Evolutionary conservation across 1,140 invertebrate species (phyloP), one percentile per base, ranked within the genome.

Genomic region (Pectinophora gossypiella): DNA sequence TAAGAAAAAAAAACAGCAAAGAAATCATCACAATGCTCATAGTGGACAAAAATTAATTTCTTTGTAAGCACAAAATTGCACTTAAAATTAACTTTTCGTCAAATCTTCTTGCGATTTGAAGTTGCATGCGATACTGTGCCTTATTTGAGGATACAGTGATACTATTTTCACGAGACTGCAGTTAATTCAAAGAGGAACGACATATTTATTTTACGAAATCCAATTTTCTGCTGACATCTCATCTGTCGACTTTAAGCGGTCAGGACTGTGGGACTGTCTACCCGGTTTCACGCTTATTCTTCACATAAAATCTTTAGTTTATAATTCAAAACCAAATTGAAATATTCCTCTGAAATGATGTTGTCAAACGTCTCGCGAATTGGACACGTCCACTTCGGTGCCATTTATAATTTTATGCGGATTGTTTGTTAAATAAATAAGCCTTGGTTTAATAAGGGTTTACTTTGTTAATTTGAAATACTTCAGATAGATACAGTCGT

Each of bases 181-280:
- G 43, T 62, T 64, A 73, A 69, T 72, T 72, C 63, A 69, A 75
- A 72, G 69, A 75, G 65, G 69, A 78, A 65, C 67, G 77, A 84
- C 79, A 85, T 87, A 81, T 87, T 87, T 87, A 87, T 85, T 84
- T 85, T 85, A 78, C 76, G 65, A 85, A 85, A 87, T 85, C 84
- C 84, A 84, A 87, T 87, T 87, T 87, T 85, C 81, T 87, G 80
- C 78, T 82, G 84, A 84, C 84, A 80, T 85, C 72, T 85, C 78
- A 85, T 81, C 77, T 87, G 84, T 87, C 81, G 78, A 74, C 84
- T 85, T 87, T 87, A 84, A 82, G 64, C 73, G 74, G 67, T 73
- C 64, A 68, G 69, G 66, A 70, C 75, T 76, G 73, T 78, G 66
- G 67, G 61, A 64, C 69, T 77, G 83, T 86, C 81, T 75, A 61